Base-by-base conservation (phyloP, 2,113 vertebrate genomes). In the Emydocephalus ijimae region DNA sequence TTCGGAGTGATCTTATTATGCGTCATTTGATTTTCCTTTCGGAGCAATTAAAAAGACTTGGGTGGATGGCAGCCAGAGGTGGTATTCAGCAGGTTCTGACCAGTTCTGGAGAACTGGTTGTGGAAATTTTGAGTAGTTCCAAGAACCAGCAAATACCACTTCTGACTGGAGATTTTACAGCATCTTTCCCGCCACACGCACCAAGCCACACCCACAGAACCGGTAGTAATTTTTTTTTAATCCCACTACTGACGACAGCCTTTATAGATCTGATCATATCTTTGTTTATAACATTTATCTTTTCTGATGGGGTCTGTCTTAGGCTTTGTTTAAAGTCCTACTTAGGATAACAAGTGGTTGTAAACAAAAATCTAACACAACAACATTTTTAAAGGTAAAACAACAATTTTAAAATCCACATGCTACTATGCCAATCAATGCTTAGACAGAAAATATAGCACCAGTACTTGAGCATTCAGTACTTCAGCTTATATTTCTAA, bases 11-110 rank as follows among this genome's bases (percentile, higher is more conserved):
- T 56, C 93, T 94, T 94, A 18, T 14, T 93, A 14, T 9, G 11
- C 57, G 26, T 69, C 12, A 89, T 94, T 95, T 94, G 92, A 55
- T 43, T 90, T 94, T 93, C 87, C 52, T 91, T 92, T 43, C 86
- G 52, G 88, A 91, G 74, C 87, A 92, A 93, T 91, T 29, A 81
- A 93, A 89, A 50, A 18, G 39, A 91, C n/a, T 85, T 45, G 34
- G 89, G 81, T 24, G 57, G 26, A 6, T 45, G 5, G 0, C 43
- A 43, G 5, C 45, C 45, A 45, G 45, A 45, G 45, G 5, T 5
- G 45, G 45, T 45, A 45, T 45, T 45, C 45, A 45, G 4, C 45
- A 45, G 45, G 45, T 45, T 45, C 45, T 45, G 45, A 45, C 45
- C 45, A 45, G 45, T 45, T 45, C 45, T 45, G 45, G 45, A 45